Percentiles rank a stretch among this genome's conserved stretches.
Conservation (phyloP, 2,888 invertebrate species). For the Acheta domesticus region DNA sequence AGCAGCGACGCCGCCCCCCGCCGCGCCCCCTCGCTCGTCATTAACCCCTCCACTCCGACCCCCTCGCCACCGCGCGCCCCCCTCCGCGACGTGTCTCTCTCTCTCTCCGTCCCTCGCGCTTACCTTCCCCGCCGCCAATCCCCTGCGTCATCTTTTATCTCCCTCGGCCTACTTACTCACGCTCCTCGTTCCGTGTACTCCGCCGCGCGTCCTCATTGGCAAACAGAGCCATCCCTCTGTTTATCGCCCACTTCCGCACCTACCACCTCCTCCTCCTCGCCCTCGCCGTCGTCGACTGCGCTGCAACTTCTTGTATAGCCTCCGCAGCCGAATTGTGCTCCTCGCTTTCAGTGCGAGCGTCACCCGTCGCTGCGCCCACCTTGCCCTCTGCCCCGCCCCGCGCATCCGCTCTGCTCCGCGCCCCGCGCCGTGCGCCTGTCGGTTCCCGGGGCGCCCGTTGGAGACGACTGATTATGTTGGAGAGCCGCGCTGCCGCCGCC, state of each 20-base stretch:
- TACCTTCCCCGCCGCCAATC: neutral
- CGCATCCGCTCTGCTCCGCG: neutral
- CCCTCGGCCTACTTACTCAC: neutral
- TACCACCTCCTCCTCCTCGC: neutral
- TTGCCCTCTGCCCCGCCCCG: neutral
- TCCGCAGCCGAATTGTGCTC: neutral
- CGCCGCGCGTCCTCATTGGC: neutral
- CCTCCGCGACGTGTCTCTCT: neutral
- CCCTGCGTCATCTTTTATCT: neutral
- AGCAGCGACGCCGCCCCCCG: too few relatives aligned
- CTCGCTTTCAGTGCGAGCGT: neutral
- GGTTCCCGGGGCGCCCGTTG: neutral
- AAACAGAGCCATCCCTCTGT: neutral
- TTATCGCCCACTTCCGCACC: neutral
- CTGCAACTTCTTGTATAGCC: too few relatives aligned
- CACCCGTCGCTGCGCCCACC: too few relatives aligned
- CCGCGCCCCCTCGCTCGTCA: neutral
- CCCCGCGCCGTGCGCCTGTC: neutral
- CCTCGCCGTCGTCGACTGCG: neutral
- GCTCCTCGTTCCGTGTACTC: neutral
- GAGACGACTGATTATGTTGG: neutral
- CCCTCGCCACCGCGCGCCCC: neutral
- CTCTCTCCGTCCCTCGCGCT: neutral
- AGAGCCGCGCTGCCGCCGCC: neutral
- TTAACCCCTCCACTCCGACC: neutral